Evolutionary conservation across 2,888 invertebrate genomes (phyloP), one percentile per base, ranked within the genome.

Genomic region (Biston stratarius): DNA sequence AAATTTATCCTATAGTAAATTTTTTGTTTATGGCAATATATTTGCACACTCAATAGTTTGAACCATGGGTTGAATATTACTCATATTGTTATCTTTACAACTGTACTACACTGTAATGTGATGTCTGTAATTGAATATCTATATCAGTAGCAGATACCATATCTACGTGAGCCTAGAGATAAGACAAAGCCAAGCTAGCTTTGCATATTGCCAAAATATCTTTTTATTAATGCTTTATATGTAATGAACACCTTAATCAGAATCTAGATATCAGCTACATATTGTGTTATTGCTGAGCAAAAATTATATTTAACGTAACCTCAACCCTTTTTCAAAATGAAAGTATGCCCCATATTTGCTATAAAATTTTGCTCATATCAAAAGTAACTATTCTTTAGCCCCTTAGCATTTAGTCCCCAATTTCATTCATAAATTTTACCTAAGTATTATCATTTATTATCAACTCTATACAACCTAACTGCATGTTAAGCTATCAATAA

Each of bases 141-240:
- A 79, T 88, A 89, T 87, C 86, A 84, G 81, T 78, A 78, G 78
- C 73, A 83, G 89, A 89, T 89, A 89, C 70, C 80, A 72, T 89
- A 89, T 89, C 89, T 83, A 72, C 77, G 74, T 74, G 75, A 83
- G 77, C 78, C 70, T 79, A 76, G 66, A 74, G 88, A 89, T 89
- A 88, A 86, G 80, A 82, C 81, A 76, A 81, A 84, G 80, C 78
- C 69, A 79, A 77, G 76, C 74, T 72, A 75, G 70, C 77, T 69
- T 75, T 68, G 73, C 72, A 74, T 83, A 80, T 77, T 77, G 82
- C 80, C 78, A 75, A 85, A 87, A 83, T 81, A 82, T 77, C 70
- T 82, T 77, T 72, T 75, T 70, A 73, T 79, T 78, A 75, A 77
- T 72, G 68, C 74, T 73, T 74, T 61, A 61, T 53, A 70, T 55